Base-by-base conservation (phyloP, 2,888 invertebrate genomes). In the Cylloceria caligata region DNA sequence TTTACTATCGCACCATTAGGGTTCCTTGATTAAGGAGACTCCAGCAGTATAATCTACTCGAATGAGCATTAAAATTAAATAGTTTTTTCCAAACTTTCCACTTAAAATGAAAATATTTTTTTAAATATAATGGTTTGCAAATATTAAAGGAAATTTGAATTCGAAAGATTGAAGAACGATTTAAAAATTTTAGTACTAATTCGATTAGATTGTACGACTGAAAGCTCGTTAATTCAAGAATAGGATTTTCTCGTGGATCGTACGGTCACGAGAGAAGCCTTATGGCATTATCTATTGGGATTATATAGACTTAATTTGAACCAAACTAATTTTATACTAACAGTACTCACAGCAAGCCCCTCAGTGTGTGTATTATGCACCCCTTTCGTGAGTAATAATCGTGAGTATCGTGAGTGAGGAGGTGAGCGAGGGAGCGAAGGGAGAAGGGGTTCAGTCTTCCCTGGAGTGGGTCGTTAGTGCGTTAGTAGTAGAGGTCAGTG, bases 311-410 rank as follows among this genome's bases (percentile, higher is more conserved):
- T 49, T 83, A 83, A 83, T 83, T 83, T 83, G 79, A 79, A 83
- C 81, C 71, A 71, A 79, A 84, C 80, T 85, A 86, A 81, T 84
- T 87, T 84, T 76, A 79, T 80, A 82, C 87, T 85, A 87, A 87
- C 94, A 93, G 93, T 93, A 93, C 93, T 93, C 93, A 94, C 94
- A 94, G 94, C 94, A 94, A 83, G 75, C 83, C 83, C 83, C 83
- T 76, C 83, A 83, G 83, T 83, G 83, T 83, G 83, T 83, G 47
- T 83, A 94, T 94, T 93, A 93, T 94, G 79, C 83, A 83, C 83
- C 83, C 83, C 83, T 83, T 83, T 83, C 83, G 83, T 83, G 83
- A 83, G 83, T 83, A 83, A 83, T 80, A 83, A 83, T 83, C 83
- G 83, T 79, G 83, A 83, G 79, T 80, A 83, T 83, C 76, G 83